Evolutionary conservation across 2,797 vertebrate genomes (phyloP).

Genomic region (Meda fulgida): DNA sequence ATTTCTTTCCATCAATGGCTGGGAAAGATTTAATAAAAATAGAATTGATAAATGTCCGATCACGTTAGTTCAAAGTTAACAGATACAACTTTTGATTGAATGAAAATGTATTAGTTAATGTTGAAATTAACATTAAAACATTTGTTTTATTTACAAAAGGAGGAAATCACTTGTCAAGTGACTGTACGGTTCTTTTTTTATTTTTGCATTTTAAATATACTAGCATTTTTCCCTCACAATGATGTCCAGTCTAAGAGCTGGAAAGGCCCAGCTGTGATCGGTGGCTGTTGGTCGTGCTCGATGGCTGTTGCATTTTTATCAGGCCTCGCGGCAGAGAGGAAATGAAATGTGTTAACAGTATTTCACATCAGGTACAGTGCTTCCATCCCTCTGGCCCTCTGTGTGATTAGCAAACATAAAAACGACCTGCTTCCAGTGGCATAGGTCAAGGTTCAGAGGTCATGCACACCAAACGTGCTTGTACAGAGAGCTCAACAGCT

Average conservation of each 20-base stretch:
- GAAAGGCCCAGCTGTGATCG: background rate
- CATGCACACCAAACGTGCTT: conserved; percentile 44
- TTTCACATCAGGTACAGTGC: conserved; percentile 50
- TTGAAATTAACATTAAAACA: background rate
- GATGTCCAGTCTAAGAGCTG: background rate
- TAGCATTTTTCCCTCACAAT: background rate
- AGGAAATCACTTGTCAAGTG: background rate
- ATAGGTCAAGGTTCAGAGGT: conserved; percentile 56
- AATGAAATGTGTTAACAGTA: conserved; percentile 56
- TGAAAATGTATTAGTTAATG: background rate
- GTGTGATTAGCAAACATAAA: conserved; percentile 31
- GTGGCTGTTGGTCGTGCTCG: background rate
- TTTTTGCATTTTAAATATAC: background rate
- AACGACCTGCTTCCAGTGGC: conserved; percentile 31
- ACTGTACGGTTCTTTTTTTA: background rate
- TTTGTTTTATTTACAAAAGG: background rate
- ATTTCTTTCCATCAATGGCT: no score
- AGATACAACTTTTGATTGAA: background rate
- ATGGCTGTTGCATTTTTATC: conserved; percentile 40
- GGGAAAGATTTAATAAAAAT: no score
- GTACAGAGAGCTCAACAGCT: conserved; percentile 11
- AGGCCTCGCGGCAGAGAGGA: conserved; percentile 50
- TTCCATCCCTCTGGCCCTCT: conserved; percentile 21
- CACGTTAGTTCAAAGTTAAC: background rate
- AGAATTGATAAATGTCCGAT: no score